A percentile compares a stretch with the other conserved stretches of the same genome.
phyloP scores from a whole-genome alignment of 1,140 invertebrate species.

The Pemphigus obesinymphae region DNA sequence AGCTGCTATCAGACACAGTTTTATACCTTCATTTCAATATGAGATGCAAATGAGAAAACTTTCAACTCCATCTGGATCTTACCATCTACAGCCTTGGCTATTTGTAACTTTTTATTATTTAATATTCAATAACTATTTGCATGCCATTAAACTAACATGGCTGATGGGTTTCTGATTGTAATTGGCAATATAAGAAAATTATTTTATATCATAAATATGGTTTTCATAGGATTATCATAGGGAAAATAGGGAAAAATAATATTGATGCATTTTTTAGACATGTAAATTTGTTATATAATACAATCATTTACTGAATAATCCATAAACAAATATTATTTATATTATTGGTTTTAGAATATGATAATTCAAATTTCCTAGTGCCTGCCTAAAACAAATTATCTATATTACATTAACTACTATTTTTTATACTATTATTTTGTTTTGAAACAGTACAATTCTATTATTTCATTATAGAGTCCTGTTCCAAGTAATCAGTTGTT shows the following conservation, averaged over 20 bases:
- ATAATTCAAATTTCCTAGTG: too few species aligned
- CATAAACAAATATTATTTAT: too few species aligned
- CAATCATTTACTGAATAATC: too few species aligned
- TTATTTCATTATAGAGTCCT: slow-evolving; percentile 6
- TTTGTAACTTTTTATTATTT: not conserved
- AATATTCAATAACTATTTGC: not conserved
- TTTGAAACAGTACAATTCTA: not conserved
- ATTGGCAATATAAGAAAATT: not conserved
- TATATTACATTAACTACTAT: not conserved
- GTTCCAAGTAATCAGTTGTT: slow-evolving; percentile 21
- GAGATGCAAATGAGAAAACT: slow-evolving; percentile 26
- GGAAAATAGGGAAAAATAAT: too few species aligned
- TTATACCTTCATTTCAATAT: slow-evolving; percentile 5
- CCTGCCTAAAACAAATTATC: too few species aligned
- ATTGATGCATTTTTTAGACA: too few species aligned
- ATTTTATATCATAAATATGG: too few species aligned
- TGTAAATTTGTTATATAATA: too few species aligned
- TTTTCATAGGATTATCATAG: too few species aligned
- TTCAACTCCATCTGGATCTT: slow-evolving; percentile 14
- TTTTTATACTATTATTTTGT: not conserved
- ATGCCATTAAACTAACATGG: not conserved
- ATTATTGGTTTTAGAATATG: too few species aligned
- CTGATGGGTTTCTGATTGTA: not conserved
- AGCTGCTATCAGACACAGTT: slow-evolving; percentile 18
- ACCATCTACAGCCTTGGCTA: slow-evolving; percentile 22